Evolutionary conservation across 2,888 invertebrate species (phyloP), one percentile per base, ranked within the genome.

Genomic region (Fabriciana adippe): DNA sequence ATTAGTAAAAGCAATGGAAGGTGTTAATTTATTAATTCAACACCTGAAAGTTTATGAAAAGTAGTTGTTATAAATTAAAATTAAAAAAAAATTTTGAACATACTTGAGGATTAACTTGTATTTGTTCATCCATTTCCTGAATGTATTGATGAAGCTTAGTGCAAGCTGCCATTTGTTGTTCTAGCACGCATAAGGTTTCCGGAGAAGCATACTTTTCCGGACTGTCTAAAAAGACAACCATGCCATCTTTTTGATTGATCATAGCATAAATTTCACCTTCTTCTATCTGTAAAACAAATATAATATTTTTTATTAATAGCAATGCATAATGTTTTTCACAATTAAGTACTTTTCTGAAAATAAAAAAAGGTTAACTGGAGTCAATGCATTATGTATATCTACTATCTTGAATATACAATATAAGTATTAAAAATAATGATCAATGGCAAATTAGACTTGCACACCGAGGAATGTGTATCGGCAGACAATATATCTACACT

Each of bases 181-280:
- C 98, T 70, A 99, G 90, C 72, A 96, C 95, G 78, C 96, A 95
- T 80, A 99, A 93, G 91, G 98, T 98, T 80, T 95, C 95, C 0
- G 98, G 97, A 72, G 97, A 97, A 78, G 98, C 97, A 86, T 97
- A 99, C 86, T 98, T 98, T 84, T 99, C 98, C 13, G 98, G 98
- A 86, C 97, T 97, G 81, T 99, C 99, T 77, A 97, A 95, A 85
- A 99, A 99, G 64, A 98, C 94, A 16, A 99, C 99, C 99, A 99
- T 99, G 15, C 99, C 99, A 90, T 99, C 99, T 87, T 97, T 97
- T 91, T 99, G 98, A 92, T 99, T 98, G 75, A 99, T 99, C 79
- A 97, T 97, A 35, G 99, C 99, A 92, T 96, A 98, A 78, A 99
- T 99, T 93, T 99, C 98, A 65, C 97, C 97, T 85, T 98, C 98